Evolutionary conservation across 2,113 vertebrate genomes (phyloP), one percentile per base, ranked within the genome.

Genomic region (Porphyrio hochstetteri): DNA sequence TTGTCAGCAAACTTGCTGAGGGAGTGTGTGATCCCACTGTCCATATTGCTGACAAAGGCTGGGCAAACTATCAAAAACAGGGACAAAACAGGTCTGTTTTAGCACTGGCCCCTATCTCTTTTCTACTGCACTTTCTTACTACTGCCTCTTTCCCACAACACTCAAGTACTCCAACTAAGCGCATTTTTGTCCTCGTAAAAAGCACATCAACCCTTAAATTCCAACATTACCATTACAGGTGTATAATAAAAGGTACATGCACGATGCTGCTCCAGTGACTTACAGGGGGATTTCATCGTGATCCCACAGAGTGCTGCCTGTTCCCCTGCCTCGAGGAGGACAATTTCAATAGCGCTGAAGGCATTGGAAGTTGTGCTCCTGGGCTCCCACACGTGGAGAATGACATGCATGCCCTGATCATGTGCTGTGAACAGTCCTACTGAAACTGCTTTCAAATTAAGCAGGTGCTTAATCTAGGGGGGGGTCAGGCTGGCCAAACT

Each of bases 321-420:
- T 42, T 72, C 36, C 50, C 18, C 35, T 38, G 31, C 46, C n/a
- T 74, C 1, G 1, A 23, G 28, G 10, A 75, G 20, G 63, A 25
- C 11, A 20, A 28, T 31, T 36, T 33, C 2, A 6, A n/a, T 17
- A 36, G 33, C 16, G 8, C 35, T 5, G 12, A 59, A 67, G 48
- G 14, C 4, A 0, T 16, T 16, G 6, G 27, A 36, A 69, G 7
- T 36, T 5, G 0, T 0, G 0, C 18, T 63, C 16, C 61, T 20
- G 50, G 82, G 59, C 21, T 79, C 52, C 81, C 16, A 8, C 0
- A 0, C 57, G 5, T 2, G 3, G 64, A 72, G 81, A 13, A 4
- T 1, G 7, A 4, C 35, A 36, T 1, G 0, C 2, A 6, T 61
- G 25, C 23, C 29, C 21, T 0, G 13, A 78, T 68, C 74, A 24